Evolutionary conservation across 2,888 invertebrate genomes (phyloP).

Genomic region (Tenthredo livida): DNA sequence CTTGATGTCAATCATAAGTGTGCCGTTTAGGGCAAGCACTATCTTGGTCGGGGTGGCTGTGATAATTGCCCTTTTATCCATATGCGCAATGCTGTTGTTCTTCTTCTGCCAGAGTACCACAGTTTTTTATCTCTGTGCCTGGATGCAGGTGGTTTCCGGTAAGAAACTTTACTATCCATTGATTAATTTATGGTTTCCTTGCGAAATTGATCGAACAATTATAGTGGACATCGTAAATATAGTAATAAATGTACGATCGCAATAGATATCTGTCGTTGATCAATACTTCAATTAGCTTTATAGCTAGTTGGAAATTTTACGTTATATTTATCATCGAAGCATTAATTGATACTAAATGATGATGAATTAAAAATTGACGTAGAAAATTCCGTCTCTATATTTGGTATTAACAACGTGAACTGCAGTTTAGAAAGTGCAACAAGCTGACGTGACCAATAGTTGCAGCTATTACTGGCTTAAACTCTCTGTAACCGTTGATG

Average conservation of each 20-base stretch:
- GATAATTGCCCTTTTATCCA: conserved; percentile 90
- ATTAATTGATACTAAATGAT: background rate
- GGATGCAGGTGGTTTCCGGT: conserved; percentile 98
- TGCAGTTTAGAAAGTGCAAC: conserved; percentile 60
- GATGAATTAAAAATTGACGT: background rate
- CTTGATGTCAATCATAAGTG: conserved; percentile 89
- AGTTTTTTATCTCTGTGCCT: conserved; percentile 96
- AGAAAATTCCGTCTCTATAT: background rate
- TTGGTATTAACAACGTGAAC: background rate
- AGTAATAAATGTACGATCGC: background rate
- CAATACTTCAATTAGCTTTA: background rate
- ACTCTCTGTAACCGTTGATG: conserved; percentile 60
- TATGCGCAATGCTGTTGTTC: conserved; percentile 94
- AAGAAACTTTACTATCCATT: conserved; percentile 72
- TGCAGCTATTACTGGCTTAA: conserved; percentile 56
- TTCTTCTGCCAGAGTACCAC: conserved; percentile 95
- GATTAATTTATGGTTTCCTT: background rate
- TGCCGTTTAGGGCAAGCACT: conserved; percentile 92
- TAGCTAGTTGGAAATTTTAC: background rate
- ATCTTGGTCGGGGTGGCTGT: conserved; percentile 93
- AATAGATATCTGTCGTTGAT: background rate
- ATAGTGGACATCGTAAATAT: background rate
- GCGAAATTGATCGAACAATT: background rate
- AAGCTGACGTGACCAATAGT: conserved; percentile 44
- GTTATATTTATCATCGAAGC: background rate